Percentiles rank a stretch among this genome's conserved stretches.
Evolutionary conservation across 2,888 invertebrate species (phyloP).

Genomic region (Willowsia nigromaculata): DNA sequence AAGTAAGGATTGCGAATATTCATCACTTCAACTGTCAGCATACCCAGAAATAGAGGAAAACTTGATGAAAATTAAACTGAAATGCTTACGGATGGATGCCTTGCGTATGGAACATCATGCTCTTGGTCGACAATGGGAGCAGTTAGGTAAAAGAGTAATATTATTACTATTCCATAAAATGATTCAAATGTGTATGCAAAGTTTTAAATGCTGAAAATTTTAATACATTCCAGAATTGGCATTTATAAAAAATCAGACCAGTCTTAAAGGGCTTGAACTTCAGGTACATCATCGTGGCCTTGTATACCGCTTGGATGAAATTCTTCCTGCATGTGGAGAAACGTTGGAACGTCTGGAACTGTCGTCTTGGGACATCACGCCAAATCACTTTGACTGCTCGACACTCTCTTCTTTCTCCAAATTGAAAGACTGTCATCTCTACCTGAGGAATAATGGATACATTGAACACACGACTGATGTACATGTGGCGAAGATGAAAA

Average conservation of each 20-base stretch:
- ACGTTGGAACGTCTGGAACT: constrained; percentile 53
- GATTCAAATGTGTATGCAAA: background rate
- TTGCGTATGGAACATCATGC: constrained; percentile 24
- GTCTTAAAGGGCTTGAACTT: constrained; percentile 40
- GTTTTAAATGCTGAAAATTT: background rate
- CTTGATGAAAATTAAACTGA: constrained; percentile 37
- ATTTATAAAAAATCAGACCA: constrained; percentile 43
- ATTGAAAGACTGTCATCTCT: constrained; percentile 33
- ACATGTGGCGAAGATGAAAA: background rate
- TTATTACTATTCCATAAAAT: background rate
- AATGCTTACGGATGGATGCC: constrained; percentile 44
- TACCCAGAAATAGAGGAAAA: constrained; percentile 9
- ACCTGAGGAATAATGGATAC: background rate
- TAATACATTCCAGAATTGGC: constrained; percentile 33
- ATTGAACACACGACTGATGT: background rate
- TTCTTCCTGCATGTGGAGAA: constrained; percentile 23
- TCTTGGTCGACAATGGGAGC: constrained; percentile 38
- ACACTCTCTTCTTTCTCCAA: constrained; percentile 1
- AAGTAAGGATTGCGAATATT: background rate
- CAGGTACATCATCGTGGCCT: background rate
- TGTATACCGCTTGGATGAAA: background rate
- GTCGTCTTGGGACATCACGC: background rate
- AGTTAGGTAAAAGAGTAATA: constrained; percentile 29
- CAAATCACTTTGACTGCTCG: constrained; percentile 51
- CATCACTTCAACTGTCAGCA: background rate